Percentiles rank a stretch among this genome's conserved stretches.
Conservation (phyloP, 2,888 invertebrate species). For the Ferrisia virgata region DNA sequence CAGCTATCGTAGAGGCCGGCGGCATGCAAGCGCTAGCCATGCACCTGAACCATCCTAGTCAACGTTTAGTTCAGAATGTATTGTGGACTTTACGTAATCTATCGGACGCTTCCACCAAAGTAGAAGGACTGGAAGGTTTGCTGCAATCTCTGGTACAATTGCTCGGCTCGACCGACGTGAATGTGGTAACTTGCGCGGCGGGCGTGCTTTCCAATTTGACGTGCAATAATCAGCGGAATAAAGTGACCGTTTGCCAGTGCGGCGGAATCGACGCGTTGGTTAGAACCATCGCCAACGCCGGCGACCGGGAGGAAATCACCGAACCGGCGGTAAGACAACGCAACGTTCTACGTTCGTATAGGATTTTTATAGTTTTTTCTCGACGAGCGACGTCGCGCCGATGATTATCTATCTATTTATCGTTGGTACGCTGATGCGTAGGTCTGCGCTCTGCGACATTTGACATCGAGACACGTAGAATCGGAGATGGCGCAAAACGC, state of each 20-base stretch:
- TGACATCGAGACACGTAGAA: slow-evolving; percentile 94
- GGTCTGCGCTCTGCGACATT: slow-evolving; percentile 91
- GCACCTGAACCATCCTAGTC: slow-evolving; percentile 90
- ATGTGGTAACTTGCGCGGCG: slow-evolving; percentile 96
- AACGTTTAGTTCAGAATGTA: slow-evolving; percentile 92
- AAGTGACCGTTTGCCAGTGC: slow-evolving; percentile 68
- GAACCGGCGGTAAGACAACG: slow-evolving; percentile 77
- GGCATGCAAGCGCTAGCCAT: slow-evolving; percentile 96
- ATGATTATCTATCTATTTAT: neutral
- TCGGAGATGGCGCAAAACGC: slow-evolving; percentile 97
- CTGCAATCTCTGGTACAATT: slow-evolving; percentile 87
- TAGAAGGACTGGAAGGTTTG: slow-evolving; percentile 80
- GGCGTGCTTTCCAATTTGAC: slow-evolving; percentile 98
- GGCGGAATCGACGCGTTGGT: slow-evolving; percentile 96
- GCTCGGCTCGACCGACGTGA: slow-evolving; percentile 86
- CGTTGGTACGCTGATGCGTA: neutral
- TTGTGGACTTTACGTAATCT: slow-evolving; percentile 96
- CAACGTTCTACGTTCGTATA: too few relatives aligned
- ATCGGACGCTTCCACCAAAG: slow-evolving; percentile 96
- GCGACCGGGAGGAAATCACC: slow-evolving; percentile 95
- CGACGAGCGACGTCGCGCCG: neutral
- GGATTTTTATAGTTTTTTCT: neutral
- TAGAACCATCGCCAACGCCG: slow-evolving; percentile 86
- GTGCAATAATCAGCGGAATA: slow-evolving; percentile 98
- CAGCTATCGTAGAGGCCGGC: slow-evolving; percentile 95